A percentile compares a stretch with the other conserved stretches of the same genome.
phyloP scores from a whole-genome alignment of 2,113 vertebrate genomes.

The Jacana jacana region DNA sequence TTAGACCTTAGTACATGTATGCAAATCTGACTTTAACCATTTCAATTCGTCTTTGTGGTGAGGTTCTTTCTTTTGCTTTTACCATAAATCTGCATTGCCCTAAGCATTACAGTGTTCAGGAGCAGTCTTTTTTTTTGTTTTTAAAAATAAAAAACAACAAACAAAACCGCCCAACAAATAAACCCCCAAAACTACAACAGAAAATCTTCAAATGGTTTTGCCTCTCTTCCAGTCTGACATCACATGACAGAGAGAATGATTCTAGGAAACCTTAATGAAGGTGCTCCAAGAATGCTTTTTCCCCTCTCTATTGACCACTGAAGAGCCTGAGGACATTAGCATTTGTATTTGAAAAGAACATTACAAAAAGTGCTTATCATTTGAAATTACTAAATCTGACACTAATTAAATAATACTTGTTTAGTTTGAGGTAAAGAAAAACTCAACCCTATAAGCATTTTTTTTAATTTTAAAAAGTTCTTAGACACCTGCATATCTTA shows the following conservation, averaged over 20 bases:
- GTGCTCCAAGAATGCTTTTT: not conserved
- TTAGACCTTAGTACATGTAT: not conserved
- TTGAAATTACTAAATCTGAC: not conserved
- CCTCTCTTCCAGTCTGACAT: not conserved
- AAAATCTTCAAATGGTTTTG: not conserved
- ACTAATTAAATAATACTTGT: not conserved
- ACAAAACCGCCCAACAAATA: too few species aligned
- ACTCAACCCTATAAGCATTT: not conserved
- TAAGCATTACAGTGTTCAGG: not conserved
- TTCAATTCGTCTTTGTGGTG: not conserved
- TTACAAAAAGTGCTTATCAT: not conserved
- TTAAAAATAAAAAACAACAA: not conserved
- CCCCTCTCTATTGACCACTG: not conserved
- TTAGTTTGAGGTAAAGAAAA: not conserved
- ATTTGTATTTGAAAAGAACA: not conserved
- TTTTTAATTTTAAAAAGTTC: not conserved
- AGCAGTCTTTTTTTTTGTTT: not conserved
- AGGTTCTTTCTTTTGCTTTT: not conserved
- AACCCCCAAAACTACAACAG: not conserved
- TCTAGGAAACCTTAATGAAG: not conserved
- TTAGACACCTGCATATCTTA: not conserved
- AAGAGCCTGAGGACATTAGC: not conserved
- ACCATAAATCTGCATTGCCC: not conserved
- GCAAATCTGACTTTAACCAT: not conserved
- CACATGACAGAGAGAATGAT: not conserved